Evolutionary conservation across 2,113 vertebrate genomes (phyloP).

Genomic region (Ctenomys sociabilis): DNA sequence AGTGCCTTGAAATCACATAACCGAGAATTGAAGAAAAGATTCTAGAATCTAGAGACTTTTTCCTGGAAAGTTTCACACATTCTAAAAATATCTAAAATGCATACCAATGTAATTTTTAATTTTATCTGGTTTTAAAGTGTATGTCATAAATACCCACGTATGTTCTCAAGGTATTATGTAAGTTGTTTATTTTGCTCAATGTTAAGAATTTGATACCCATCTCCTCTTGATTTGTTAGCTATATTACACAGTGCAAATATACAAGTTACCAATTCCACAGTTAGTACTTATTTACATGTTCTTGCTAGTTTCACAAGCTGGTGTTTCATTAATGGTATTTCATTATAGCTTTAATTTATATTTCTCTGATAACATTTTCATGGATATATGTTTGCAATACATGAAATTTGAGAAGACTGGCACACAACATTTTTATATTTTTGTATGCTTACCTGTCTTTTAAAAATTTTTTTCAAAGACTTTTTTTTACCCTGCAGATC

Average conservation of each 20-base stretch:
- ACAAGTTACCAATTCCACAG: neutral
- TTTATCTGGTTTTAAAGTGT: conserved; percentile 33
- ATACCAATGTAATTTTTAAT: neutral
- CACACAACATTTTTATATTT: neutral
- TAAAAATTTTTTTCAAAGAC: conserved; percentile 27
- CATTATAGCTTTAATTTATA: conserved; percentile 25
- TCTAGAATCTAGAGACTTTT: conserved; percentile 21
- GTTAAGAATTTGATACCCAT: conserved; percentile 11
- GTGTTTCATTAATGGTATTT: neutral
- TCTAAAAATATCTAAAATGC: neutral
- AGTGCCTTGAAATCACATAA: neutral
- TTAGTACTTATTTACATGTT: neutral
- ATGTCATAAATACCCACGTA: neutral
- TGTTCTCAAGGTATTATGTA: neutral
- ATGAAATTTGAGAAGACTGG: neutral
- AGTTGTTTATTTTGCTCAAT: neutral
- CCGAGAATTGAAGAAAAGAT: neutral
- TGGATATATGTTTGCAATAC: neutral
- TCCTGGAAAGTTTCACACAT: neutral
- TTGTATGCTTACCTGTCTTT: conserved; percentile 18
- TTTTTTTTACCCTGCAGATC: too few species aligned
- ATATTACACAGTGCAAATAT: conserved; percentile 14
- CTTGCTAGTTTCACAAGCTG: neutral
- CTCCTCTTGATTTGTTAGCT: neutral
- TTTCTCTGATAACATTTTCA: neutral